Conservation (phyloP, 2,113 vertebrate genomes). For the Acanthisitta chloris region DNA sequence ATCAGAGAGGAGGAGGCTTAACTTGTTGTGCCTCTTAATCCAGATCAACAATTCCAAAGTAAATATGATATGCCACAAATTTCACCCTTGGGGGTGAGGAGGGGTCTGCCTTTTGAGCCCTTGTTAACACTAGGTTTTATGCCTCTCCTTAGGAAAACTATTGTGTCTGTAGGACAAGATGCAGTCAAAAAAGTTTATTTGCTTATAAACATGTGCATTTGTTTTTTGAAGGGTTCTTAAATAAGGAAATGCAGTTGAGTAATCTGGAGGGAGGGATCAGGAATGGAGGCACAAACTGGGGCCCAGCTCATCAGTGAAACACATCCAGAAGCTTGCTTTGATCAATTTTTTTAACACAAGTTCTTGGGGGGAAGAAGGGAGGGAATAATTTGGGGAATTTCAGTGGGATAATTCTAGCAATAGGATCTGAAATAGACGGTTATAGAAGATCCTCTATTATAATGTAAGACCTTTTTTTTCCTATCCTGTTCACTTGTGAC, state of each 20-base stretch:
- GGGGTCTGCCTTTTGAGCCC: neutral
- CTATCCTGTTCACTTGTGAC: neutral
- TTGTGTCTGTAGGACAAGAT: neutral
- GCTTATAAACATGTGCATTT: neutral
- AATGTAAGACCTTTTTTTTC: neutral
- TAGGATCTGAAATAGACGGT: neutral
- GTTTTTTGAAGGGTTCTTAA: neutral
- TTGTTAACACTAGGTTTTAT: neutral
- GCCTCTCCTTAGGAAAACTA: neutral
- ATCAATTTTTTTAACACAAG: neutral
- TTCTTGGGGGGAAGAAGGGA: neutral
- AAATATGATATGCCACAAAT: neutral
- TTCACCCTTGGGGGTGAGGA: neutral
- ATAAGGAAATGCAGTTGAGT: neutral
- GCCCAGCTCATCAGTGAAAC: neutral
- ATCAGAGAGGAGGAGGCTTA: neutral
- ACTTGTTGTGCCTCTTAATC: too few species aligned
- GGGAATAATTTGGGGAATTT: neutral
- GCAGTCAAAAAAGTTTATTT: neutral
- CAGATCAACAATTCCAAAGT: too few species aligned
- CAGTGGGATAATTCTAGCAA: neutral
- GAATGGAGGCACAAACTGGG: neutral
- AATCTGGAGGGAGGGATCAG: neutral
- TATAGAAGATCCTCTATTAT: neutral
- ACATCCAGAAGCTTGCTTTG: neutral